Evolutionary conservation across 2,888 invertebrate genomes (phyloP).

Genomic region (Drosophila differens): DNA sequence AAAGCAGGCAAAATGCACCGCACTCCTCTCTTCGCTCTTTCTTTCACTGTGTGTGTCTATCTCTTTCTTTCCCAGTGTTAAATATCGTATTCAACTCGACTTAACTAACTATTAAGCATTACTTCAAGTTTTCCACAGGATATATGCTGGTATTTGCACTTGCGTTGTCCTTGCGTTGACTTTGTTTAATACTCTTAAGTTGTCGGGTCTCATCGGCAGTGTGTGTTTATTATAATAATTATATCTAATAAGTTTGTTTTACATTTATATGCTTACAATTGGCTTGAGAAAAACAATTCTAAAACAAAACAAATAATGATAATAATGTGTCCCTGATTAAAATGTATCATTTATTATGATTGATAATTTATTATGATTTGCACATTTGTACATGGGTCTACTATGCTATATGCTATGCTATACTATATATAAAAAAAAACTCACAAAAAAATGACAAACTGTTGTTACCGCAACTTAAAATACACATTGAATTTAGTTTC

Average conservation of each 20-base stretch:
- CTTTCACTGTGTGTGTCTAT: neutral
- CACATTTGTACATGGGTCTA: no score
- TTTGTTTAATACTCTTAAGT: slow-evolving; percentile 35
- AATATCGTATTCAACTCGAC: slow-evolving; percentile 77
- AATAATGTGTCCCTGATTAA: neutral
- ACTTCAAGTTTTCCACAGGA: slow-evolving; percentile 72
- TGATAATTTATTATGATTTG: no score
- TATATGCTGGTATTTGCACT: slow-evolving; percentile 66
- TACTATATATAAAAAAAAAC: neutral
- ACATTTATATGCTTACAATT: neutral
- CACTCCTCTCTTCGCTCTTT: neutral
- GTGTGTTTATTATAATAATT: neutral
- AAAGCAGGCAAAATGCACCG: slow-evolving; percentile 53
- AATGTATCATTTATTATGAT: no score
- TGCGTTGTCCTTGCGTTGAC: slow-evolving; percentile 49
- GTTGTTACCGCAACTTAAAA: neutral
- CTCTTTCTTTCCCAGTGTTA: slow-evolving; percentile 7
- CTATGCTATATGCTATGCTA: no score
- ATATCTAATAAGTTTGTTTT: neutral
- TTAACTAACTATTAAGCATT: slow-evolving; percentile 80
- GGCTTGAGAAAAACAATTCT: neutral
- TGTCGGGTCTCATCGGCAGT: neutral
- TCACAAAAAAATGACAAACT: neutral
- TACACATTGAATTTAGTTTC: neutral
- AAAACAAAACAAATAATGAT: neutral